These are phyloP conservation scores for Anas georgica DNA, from an alignment of 2,797 vertebrate genomes.

Conservation along the genomic window DNA sequence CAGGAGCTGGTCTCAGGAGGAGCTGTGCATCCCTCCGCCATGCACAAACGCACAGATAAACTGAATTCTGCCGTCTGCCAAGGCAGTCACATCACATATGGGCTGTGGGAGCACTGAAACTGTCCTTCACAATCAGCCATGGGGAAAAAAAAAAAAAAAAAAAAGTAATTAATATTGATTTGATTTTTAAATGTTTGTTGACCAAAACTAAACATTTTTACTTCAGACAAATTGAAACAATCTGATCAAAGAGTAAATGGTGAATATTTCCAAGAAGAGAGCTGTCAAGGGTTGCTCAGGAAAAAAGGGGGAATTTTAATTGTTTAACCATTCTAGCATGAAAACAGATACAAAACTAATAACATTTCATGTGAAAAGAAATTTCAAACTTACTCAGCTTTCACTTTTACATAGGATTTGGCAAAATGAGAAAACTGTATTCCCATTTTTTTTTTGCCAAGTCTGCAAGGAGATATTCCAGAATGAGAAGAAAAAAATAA, in stretches of 20 bases:
- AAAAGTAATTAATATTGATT: not conserved
- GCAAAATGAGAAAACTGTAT: not conserved
- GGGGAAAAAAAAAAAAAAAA: not conserved
- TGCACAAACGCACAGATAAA: accelerated
- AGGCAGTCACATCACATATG: accelerated
- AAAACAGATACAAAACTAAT: not conserved
- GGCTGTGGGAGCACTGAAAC: not conserved
- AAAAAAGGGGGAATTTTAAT: not conserved
- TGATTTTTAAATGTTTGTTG: too few species aligned
- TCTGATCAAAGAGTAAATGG: not conserved
- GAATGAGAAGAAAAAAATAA: not conserved
- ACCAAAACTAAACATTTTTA: not conserved
- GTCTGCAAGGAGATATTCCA: not conserved
- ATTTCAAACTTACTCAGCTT: not conserved
- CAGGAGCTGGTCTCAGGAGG: not conserved
- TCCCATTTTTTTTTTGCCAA: not conserved
- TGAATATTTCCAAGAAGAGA: not conserved
- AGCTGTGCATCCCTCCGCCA: accelerated
- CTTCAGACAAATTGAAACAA: not conserved
- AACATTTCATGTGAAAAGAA: not conserved
- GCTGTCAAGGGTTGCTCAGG: not conserved
- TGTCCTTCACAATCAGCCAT: accelerated
- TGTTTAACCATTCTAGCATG: not conserved
- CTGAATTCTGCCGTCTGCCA: not conserved
- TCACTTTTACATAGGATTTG: not conserved